Evolutionary conservation across 2,113 vertebrate genomes (phyloP), one percentile per base, ranked within the genome.

Genomic region (Phocoena phocoena): DNA sequence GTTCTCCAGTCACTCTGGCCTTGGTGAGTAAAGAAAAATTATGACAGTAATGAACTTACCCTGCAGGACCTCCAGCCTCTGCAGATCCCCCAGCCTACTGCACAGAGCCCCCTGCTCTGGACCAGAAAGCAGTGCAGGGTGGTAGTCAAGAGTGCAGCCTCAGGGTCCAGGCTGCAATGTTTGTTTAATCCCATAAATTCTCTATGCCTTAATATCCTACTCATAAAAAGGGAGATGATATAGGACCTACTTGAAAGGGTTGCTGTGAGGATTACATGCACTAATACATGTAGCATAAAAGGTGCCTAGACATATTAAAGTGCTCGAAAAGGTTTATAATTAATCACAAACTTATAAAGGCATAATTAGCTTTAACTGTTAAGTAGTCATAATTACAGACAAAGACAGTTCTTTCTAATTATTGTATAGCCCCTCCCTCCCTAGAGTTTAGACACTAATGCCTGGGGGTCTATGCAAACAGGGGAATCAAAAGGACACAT

Each of bases 371-470:
- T 68, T 4, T 83, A 87, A 82, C 36, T 70, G 74, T 36, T 53
- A 67, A 44, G 50, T 85, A 87, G 33, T 77, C 36, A 60, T 68
- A 53, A 90, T 81, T 96, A 53, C 20, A 90, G 36, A 38, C 38
- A 68, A 90, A 94, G 84, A 44, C 8, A 76, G 58, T n/a, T 90
- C 23, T 89, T 88, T 85, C 63, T 53, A 95, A 80, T 88, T 65
- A 81, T 80, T 76, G 41, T 55, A 84, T 17, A 60, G 33, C 25
- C 7, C 9, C 14, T 93, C n/a, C 67, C 8, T 96, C 36, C 76
- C 50, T 71, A 31, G 80, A 82, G 38, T 73, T 82, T 31, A 97
- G 38, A 90, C 41, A 53, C 38, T 58, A 44, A n/a, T 10, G 10
- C 23, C 47, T 47, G 4, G n/a, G 17, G 4, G 4, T 26, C 62